Evolutionary conservation across 2,113 vertebrate species (phyloP), one percentile per base, ranked within the genome.

Genomic region (Mus spicilegus): DNA sequence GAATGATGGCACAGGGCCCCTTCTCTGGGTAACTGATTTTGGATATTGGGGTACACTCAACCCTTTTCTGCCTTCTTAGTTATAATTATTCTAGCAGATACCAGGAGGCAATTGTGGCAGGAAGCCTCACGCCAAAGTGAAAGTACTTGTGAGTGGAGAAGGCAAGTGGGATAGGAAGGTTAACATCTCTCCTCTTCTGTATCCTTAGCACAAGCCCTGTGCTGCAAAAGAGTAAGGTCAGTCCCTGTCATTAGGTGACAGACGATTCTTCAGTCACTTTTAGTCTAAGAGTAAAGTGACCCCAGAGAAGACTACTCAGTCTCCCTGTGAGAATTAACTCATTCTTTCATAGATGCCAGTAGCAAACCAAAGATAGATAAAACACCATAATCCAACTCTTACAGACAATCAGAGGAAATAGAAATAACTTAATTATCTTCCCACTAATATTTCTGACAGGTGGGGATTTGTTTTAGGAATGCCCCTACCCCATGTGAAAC

Each of bases 401-500:
- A 2, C 33, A 54, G 87, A 39, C 36, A 56, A 2, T 46, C 36
- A 14, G 8, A 33, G 7, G 28, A 49, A 54, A 30, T 76, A 11
- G 33, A 75, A 73, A 69, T 28, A 22, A 89, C 46, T 73, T 24
- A 10, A 7, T 4, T 42, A 77, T 20, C 72, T 10, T 33, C 46
- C 10, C 4, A 2, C 36, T 30, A 24, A 14, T 16, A 22, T 28
- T 36, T 78, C 3, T 16, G 12, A 14, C 33, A 19, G 0, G 7
- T 22, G 42, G 13, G 10, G 4, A 24, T 61, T 63, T 42, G 36
- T 13, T 75, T 26, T 0, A 8, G 10, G 56, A 56, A 2, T 58
- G 36, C 19, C 16, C 17, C 89, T 11, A 2, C n/a, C 61, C 3
- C 5, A 2, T 1, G 0, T 6, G 39, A 28, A 82, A 58, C 3